Conservation (phyloP, 2,113 vertebrate species). For the Halcyon senegalensis region DNA sequence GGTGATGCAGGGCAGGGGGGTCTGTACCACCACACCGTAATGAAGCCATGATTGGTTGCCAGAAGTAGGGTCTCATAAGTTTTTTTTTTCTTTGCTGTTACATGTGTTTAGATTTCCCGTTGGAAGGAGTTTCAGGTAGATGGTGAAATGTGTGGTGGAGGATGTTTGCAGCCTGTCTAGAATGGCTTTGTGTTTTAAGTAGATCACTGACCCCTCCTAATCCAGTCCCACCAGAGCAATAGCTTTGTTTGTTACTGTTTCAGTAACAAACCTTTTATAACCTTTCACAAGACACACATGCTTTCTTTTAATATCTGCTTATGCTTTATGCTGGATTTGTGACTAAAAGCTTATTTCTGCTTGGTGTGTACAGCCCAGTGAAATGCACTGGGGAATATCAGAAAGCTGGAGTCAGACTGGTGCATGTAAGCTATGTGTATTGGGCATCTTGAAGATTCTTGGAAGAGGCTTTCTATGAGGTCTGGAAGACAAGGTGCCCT, state of each 20-base stretch:
- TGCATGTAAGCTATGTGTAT: not conserved
- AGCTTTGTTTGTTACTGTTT: not conserved
- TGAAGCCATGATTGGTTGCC: not conserved
- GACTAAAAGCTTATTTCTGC: not conserved
- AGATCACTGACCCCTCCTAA: not conserved
- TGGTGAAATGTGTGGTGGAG: not conserved
- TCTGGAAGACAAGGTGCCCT: not conserved
- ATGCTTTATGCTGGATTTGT: not conserved
- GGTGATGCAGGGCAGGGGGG: too few species aligned
- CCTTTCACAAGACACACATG: not conserved
- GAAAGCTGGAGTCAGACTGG: not conserved
- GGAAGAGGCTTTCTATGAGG: not conserved
- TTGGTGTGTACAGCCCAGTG: not conserved
- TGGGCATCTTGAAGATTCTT: not conserved
- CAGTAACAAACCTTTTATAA: too few species aligned
- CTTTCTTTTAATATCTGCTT: not conserved
- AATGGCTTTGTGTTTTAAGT: not conserved
- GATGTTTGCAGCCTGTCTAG: not conserved
- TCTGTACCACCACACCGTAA: too few species aligned
- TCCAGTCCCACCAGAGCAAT: rapidly evolving
- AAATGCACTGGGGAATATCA: not conserved
- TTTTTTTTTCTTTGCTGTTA: not conserved
- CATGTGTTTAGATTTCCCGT: not conserved
- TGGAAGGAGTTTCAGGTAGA: not conserved
- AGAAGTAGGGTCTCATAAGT: not conserved